Percentiles rank a stretch among this genome's conserved stretches.
phyloP scores from a whole-genome alignment of 2,113 vertebrate species.

The Setophaga kirtlandii region DNA sequence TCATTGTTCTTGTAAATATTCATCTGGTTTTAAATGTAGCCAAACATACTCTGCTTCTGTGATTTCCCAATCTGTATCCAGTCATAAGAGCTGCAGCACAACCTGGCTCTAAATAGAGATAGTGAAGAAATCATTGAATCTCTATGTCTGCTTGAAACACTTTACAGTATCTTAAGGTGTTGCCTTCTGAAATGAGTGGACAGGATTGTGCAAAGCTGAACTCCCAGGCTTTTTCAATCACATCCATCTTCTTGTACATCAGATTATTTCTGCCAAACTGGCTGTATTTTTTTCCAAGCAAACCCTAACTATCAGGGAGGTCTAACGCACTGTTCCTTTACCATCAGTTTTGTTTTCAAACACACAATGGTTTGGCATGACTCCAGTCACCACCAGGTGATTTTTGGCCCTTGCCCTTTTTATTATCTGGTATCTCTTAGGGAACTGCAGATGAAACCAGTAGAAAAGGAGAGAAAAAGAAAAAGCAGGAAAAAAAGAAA shows the following conservation, averaged over 20 bases:
- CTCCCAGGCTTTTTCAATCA: not conserved
- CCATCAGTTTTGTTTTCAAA: conserved; percentile 60
- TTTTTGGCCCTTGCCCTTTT: conserved; percentile 63
- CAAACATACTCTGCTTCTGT: not conserved
- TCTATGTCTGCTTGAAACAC: not conserved
- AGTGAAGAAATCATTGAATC: not conserved
- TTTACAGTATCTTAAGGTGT: not conserved
- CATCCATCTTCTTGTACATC: not conserved
- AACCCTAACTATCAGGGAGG: conserved; percentile 46
- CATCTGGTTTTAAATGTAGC: not conserved
- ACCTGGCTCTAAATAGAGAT: not conserved
- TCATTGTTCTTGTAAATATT: not conserved
- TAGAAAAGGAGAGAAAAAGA: conserved; percentile 51
- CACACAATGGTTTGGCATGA: conserved; percentile 64
- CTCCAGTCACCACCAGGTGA: conserved; percentile 75
- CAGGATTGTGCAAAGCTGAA: not conserved
- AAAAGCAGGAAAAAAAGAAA: conserved; percentile 50
- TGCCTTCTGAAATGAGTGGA: not conserved
- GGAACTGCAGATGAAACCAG: conserved; percentile 59
- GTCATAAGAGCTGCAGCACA: not conserved
- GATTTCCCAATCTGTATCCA: not conserved
- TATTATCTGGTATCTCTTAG: conserved; percentile 64
- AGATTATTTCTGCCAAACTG: not conserved
- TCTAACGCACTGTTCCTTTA: conserved; percentile 35
- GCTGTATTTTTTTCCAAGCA: conserved; percentile 55